Evolutionary conservation across 1,140 invertebrate genomes (phyloP), one percentile per base, ranked within the genome.

Genomic region (Telenomus remus): DNA sequence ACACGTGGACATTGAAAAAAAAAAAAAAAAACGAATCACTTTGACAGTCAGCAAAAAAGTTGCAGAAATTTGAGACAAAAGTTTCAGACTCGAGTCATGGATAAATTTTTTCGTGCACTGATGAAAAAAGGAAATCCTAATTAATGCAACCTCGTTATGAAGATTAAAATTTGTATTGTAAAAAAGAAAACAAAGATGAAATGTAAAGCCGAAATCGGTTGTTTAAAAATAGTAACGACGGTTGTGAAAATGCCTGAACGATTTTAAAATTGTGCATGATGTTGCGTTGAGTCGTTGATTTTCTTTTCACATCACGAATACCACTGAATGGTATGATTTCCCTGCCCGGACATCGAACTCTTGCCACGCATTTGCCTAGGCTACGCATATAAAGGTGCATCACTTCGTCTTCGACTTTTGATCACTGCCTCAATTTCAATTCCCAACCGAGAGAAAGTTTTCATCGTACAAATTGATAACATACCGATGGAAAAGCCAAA

Each of bases 311-410:
- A 76, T 76, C 65, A 76, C 65, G 73, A 76, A 76, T 70, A 70
- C 19, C 60, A 55, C 57, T 66, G 60, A 69, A 80, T 81, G 76
- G 73, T 77, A 82, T 79, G 75, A 81, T 82, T 81, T 78, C 74
- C 66, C 76, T 82, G 75, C 70, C 76, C 76, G 81, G 79, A 82
- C 81, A 77, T 82, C 81, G 81, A 82, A 82, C 81, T 80, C 77
- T 73, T 63, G 57, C 68, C 64, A 76, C 74, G 68, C 73, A 75
- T 76, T 60, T 76, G 65, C 65, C 60, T 76, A 69, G 37, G 55
- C 59, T 63, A 79, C 76, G 68, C 75, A 65, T 51, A 68, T 51
- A 59, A 57, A 69, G 53, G 47, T 75, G 72, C 72, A 65, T 64
- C 59, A 56, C 53, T 44, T 53, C 50, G 11, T 12, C 57, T 49